These are phyloP conservation scores for Ceramica pisi DNA, from an alignment of 2,888 invertebrate genomes.

Conservation along the genomic window DNA sequence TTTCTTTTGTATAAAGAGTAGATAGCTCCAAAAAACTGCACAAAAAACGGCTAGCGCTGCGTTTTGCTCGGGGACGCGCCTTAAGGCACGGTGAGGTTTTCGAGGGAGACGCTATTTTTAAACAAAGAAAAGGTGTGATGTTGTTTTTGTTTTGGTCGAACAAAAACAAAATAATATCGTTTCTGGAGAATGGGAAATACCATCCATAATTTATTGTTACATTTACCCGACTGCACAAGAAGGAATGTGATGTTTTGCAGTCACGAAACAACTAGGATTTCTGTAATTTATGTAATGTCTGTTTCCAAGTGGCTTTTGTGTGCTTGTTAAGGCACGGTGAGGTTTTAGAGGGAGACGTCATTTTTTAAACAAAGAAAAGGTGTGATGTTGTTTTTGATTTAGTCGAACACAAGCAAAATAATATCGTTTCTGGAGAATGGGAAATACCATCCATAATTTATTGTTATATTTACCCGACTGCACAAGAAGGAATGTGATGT, in stretches of 20 bases:
- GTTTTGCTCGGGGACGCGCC: no score
- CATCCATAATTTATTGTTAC: no score
- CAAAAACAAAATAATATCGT: background rate
- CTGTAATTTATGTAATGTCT: conserved; percentile 56
- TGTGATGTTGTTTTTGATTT: conserved; percentile 12
- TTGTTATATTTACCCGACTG: no score
- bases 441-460: no score
- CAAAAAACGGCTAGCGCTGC: no score
- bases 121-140: background rate
- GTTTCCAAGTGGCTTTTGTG: conserved; percentile 47
- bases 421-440: background rate
- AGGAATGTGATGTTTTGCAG: conserved; percentile 10
- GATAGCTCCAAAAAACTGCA: no score
- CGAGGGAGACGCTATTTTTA: background rate
- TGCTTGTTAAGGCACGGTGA: conserved; percentile 23
- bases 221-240: no score
- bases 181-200: background rate
- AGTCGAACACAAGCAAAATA: background rate
- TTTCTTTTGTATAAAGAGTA: no score
- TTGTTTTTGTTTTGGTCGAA: conserved; percentile 2
- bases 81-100: conserved; percentile 31
- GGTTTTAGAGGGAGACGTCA: conserved; percentile 9
- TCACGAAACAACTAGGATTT: conserved; percentile 52
- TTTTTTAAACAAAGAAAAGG: background rate
- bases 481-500: no score